A percentile compares a stretch with the other conserved stretches of the same genome.
Conservation (phyloP, 2,113 vertebrate genomes). For the Brachyhypopomus gauderio region DNA sequence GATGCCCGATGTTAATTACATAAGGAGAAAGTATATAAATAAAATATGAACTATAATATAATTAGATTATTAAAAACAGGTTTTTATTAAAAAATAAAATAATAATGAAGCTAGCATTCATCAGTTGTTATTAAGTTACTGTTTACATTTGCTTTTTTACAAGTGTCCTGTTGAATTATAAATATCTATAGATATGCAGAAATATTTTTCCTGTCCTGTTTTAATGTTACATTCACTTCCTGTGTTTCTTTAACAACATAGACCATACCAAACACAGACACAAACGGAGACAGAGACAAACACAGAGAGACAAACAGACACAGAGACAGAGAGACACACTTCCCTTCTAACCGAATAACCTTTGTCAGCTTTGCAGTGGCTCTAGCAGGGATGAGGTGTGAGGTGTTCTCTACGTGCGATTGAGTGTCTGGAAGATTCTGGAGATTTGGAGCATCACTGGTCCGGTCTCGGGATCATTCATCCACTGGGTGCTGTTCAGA, state of each 20-base stretch:
- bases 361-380: slow-evolving; percentile 19
- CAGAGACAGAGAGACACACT: slow-evolving; percentile 51
- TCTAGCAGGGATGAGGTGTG: neutral
- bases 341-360: slow-evolving; percentile 30
- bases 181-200: slow-evolving; percentile 65
- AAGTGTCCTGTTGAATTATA: slow-evolving; percentile 76
- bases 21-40: slow-evolving; percentile 70
- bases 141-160: slow-evolving; percentile 68
- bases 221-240: slow-evolving; percentile 60
- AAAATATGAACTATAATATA: slow-evolving; percentile 59
- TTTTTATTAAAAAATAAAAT: slow-evolving; percentile 67
- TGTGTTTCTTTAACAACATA: slow-evolving; percentile 63
- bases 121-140: slow-evolving; percentile 63
- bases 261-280: slow-evolving; percentile 54
- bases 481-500: slow-evolving; percentile 98
- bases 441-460: slow-evolving; percentile 99
- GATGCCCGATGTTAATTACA: slow-evolving; percentile 60
- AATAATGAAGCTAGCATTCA: slow-evolving; percentile 63
- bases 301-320: slow-evolving; percentile 47
- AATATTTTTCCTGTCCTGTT: slow-evolving; percentile 53
- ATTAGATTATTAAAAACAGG: slow-evolving; percentile 66
- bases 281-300: slow-evolving; percentile 34
- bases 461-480: slow-evolving; percentile 98
- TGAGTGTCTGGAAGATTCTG: slow-evolving; percentile 98
- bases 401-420: slow-evolving; percentile 84